phyloP scores from a whole-genome alignment of 2,888 invertebrate genomes.

The Cybosia mesomella region DNA sequence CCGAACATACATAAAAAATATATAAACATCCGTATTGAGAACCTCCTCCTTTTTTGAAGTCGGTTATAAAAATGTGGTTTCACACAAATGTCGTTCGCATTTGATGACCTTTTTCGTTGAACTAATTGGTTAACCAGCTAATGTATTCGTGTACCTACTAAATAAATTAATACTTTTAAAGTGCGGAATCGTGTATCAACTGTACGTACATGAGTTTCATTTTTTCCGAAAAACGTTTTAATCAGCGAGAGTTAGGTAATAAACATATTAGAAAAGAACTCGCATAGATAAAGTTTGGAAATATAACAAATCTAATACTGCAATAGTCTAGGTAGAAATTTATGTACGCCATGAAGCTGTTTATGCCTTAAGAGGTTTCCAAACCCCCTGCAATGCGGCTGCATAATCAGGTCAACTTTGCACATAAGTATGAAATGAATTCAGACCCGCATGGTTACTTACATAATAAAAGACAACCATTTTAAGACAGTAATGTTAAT shows the following conservation, averaged over 20 bases:
- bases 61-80: too few relatives aligned
- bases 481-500: conserved; percentile 22
- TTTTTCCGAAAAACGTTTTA: neutral
- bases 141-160: neutral
- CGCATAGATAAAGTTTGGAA: too few relatives aligned
- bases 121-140: neutral
- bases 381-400: conserved; percentile 61
- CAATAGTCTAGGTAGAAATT: neutral
- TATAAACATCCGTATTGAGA: too few relatives aligned
- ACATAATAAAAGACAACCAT: conserved; percentile 45
- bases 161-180: neutral
- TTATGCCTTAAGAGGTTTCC: conserved; percentile 35
- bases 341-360: neutral
- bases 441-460: conserved; percentile 40
- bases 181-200: neutral
- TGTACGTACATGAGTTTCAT: neutral
- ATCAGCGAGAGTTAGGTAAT: neutral
- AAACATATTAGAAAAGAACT: neutral
- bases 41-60: too few relatives aligned
- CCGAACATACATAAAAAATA: too few relatives aligned
- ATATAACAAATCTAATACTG: too few relatives aligned
- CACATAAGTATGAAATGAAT: conserved; percentile 43
- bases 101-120: neutral
- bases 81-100: neutral
- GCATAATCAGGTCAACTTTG: conserved; percentile 59